Evolutionary conservation across 2,113 vertebrate species (phyloP), one percentile per base, ranked within the genome.

Genomic region (Corythaeola cristata): DNA sequence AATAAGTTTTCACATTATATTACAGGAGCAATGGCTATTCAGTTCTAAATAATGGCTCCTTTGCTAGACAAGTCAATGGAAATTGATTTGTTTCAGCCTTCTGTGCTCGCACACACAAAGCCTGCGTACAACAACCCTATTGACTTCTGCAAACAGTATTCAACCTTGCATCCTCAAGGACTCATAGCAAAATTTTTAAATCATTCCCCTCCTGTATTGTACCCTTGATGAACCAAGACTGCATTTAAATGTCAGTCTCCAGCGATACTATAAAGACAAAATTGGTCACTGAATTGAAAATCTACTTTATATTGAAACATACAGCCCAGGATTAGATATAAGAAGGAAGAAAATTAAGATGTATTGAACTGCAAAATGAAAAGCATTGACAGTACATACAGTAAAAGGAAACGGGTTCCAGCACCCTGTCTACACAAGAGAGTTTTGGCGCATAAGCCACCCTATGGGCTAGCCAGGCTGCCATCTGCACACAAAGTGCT

Each of bases 21-120:
- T 98, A 97, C 84, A 80, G 96, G 74, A 97, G 94, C 96, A 96
- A 95, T 93, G 96, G 94, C 97, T 94, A 91, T 98, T 98, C 96
- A 95, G 95, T 96, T 97, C 97, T 98, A 98, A 98, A 98, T 98
- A 98, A 98, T 97, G 95, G 94, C 88, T 98, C 93, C 96, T 98
- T 97, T 97, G 92, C 97, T 90, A 90, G 96, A 98, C 97, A 94
- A 98, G 97, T 98, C 98, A 98, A 98, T 98, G 98, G 98, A 98
- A 98, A 98, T 98, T 98, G 98, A 98, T 98, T 98, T 98, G 98
- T 97, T 98, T 97, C 97, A 97, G 97, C 96, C 53, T 93, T 94
- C 97, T 92, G 74, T 96, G 90, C 96, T 97, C 92, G 26, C 92
- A 95, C 94, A 97, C 96, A 97, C 96, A 98, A 98, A 98, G 97